phyloP scores from a whole-genome alignment of 2,888 invertebrate species.

The Drosophila longiperda region DNA sequence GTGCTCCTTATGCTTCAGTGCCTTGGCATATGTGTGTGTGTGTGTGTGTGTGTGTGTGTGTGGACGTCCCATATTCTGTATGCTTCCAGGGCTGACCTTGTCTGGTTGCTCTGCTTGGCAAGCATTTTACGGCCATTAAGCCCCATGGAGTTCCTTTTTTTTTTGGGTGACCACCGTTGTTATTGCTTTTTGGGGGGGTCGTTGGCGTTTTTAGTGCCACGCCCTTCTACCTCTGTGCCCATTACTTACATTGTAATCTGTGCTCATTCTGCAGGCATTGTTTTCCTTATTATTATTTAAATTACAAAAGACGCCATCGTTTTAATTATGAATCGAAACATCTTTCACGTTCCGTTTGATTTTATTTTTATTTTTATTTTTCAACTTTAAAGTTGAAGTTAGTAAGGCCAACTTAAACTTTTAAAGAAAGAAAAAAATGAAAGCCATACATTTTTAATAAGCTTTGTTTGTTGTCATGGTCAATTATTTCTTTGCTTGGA shows the following conservation, averaged over 20 bases:
- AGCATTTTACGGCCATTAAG: conserved; percentile 78
- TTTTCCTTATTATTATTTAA: conserved; percentile 68
- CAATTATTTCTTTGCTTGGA: conserved; percentile 54
- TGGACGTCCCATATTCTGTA: conserved; percentile 13
- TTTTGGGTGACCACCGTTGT: conserved; percentile 32
- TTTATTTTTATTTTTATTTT: not conserved
- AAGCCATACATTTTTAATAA: not conserved
- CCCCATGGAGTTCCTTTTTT: conserved; percentile 60
- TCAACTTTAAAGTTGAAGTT: conserved; percentile 1
- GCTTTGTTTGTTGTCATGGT: conserved; percentile 11
- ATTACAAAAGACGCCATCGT: conserved; percentile 63
- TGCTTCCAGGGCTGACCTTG: conserved; percentile 59
- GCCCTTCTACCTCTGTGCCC: conserved; percentile 23
- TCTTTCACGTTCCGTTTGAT: conserved; percentile 36
- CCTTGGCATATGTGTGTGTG: conserved; percentile 9
- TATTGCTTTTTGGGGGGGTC: conserved; percentile 41
- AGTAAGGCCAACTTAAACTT: conserved; percentile 17
- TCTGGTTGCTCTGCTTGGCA: conserved; percentile 60
- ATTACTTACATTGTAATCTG: conserved; percentile 53
- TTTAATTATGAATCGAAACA: conserved; percentile 71
- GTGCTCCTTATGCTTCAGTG: conserved; percentile 24
- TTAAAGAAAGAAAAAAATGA: not conserved
- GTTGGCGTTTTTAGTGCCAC: conserved; percentile 36
- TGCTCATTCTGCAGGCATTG: conserved; percentile 50
- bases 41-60: conserved; percentile 11